Evolutionary conservation across 2,113 vertebrate genomes (phyloP), one percentile per base, ranked within the genome.

Genomic region (Cebidichthys violaceus): DNA sequence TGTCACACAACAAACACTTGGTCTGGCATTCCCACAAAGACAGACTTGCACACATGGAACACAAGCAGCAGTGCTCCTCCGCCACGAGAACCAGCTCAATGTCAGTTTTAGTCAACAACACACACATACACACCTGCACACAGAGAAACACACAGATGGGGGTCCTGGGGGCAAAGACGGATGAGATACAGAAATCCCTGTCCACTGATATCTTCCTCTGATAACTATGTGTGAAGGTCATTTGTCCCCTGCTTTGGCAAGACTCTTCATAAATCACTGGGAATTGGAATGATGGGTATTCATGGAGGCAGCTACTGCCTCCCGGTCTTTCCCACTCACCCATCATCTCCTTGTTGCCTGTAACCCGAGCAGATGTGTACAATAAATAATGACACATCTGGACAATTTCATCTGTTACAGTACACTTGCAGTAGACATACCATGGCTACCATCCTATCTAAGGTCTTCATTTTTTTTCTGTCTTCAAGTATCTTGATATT

Each of bases 241-340:
- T 92, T 92, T 87, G 89, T 92, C 88, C 90, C 87, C 89, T 78
- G 77, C 74, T 84, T 90, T 81, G 82, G 90, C 76, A 69, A 79
- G 82, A 84, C 77, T 83, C 83, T 87, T 90, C 88, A 91, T 94
- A 94, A 95, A 95, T 94, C 94, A 95, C 89, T 69, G 86, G 81
- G 92, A 94, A 94, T 89, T 92, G 94, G 86, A 83, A 88, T 93
- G 94, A 95, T 94, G 93, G 91, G 89, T 92, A 93, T 94, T 93
- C 89, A 76, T 70, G 24, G 86, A 88, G 90, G 89, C 92, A 91
- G 76, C 85, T 77, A 57, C 75, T 80, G 88, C 92, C 89, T 85
- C 85, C 73, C 50, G 77, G 87, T 81, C 68, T 77, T 86, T 87
- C 77, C 70, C 77, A 7, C 71, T 69, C 82, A 54, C 70, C 77